These are phyloP conservation scores for Cotesia glomerata DNA, from an alignment of 1,140 invertebrate genomes.

Conservation along the genomic window DNA sequence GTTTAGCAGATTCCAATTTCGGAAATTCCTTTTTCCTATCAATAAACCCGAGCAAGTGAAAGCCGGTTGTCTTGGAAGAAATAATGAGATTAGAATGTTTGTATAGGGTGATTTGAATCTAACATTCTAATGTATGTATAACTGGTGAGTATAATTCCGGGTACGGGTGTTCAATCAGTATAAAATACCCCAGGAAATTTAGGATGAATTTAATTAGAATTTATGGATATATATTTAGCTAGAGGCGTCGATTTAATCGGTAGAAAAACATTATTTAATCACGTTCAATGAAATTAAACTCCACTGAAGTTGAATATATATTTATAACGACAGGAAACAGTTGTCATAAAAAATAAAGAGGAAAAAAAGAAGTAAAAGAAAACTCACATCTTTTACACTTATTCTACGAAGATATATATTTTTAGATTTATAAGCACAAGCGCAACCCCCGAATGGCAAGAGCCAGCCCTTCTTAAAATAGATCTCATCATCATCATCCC, in stretches of 20 bases:
- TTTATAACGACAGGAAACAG: slow-evolving; percentile 2
- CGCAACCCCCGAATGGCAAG: background rate
- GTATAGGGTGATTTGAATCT: too few relatives aligned
- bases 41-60: too few relatives aligned
- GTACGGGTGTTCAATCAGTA: too few relatives aligned
- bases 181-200: too few relatives aligned
- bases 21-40: too few relatives aligned
- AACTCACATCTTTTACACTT: background rate
- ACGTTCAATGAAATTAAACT: background rate
- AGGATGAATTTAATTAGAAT: too few relatives aligned
- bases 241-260: too few relatives aligned
- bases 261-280: background rate
- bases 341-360: background rate
- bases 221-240: background rate
- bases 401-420: slow-evolving; percentile 6
- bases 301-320: background rate
- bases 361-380: background rate
- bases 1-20: too few relatives aligned
- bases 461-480: slow-evolving; percentile 1
- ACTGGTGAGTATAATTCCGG: too few relatives aligned
- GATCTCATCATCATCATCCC: background rate
- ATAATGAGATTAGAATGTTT: too few relatives aligned
- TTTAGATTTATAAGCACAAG: background rate
- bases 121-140: too few relatives aligned
- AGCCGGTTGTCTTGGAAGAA: too few relatives aligned